These are phyloP conservation scores for Simalia tracyae DNA, from an alignment of 2,797 vertebrate species.

Conservation along the genomic window DNA sequence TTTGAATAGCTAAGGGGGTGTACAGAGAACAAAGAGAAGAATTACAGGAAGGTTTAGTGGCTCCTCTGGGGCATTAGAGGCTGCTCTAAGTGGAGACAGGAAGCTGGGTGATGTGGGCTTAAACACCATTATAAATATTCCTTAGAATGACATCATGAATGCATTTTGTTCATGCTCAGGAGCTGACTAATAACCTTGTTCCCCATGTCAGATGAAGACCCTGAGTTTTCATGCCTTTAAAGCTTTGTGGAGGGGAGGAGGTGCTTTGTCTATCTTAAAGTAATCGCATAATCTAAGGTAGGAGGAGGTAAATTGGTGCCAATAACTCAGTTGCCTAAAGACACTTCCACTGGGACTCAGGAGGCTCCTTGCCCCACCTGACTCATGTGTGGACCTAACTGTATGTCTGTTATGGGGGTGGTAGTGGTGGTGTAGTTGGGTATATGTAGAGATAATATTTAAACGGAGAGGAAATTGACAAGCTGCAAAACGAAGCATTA, in stretches of 20 bases:
- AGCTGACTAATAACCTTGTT: neutral
- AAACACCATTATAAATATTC: neutral
- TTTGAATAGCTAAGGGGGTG: constrained; percentile 21
- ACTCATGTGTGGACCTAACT: neutral
- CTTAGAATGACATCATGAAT: constrained; percentile 1
- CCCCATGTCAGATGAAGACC: too few species aligned
- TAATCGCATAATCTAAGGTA: neutral
- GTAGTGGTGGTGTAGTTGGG: neutral
- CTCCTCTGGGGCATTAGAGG: neutral
- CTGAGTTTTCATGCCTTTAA: neutral
- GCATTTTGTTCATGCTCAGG: constrained; percentile 3
- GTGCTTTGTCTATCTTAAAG: neutral
- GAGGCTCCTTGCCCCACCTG: neutral
- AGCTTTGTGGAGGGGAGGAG: neutral
- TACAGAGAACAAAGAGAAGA: constrained; percentile 22
- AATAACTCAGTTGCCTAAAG: neutral
- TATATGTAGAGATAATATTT: neutral
- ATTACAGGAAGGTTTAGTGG: constrained; percentile 13
- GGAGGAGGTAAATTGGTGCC: neutral
- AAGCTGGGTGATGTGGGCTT: neutral
- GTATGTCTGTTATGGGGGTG: neutral
- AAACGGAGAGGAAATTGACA: neutral
- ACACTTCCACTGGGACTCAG: neutral
- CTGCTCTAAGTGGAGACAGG: constrained; percentile 12
- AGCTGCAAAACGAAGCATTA: neutral